Conservation (phyloP, 2,888 invertebrate genomes). For the Clivina fossor region DNA sequence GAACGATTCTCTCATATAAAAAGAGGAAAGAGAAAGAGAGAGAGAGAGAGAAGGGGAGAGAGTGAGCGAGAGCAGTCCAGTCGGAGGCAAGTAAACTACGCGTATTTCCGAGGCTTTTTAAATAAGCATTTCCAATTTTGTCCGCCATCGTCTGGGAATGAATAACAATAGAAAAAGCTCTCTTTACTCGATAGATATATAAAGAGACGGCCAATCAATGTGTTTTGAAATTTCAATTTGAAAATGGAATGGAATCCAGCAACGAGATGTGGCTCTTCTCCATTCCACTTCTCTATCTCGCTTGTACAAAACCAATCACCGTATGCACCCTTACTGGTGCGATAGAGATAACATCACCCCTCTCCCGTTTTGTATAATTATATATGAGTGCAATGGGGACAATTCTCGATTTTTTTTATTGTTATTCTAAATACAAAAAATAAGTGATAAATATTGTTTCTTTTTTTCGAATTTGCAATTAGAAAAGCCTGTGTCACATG, state of each 20-base stretch:
- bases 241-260: constrained; percentile 46
- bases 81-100: too few relatives aligned
- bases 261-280: constrained; percentile 19
- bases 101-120: too few relatives aligned
- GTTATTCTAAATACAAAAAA: too few relatives aligned
- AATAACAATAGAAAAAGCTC: constrained; percentile 31
- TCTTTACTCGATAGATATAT: constrained; percentile 38
- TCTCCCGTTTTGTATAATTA: neutral
- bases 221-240: constrained; percentile 50
- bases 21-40: too few relatives aligned
- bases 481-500: too few relatives aligned
- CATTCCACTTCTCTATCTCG: constrained; percentile 8
- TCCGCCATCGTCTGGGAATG: constrained; percentile 29
- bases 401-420: too few relatives aligned
- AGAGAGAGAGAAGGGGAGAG: too few relatives aligned
- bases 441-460: too few relatives aligned
- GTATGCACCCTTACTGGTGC: constrained; percentile 29
- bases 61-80: too few relatives aligned
- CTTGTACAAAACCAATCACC: constrained; percentile 14
- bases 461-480: too few relatives aligned
- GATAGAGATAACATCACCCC: constrained; percentile 47
- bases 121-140: constrained; percentile 30
- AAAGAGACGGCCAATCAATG: constrained; percentile 45
- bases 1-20: too few relatives aligned
- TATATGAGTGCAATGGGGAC: too few relatives aligned